Evolutionary conservation across 2,113 vertebrate genomes (phyloP).

Genomic region (Aegithalos caudatus): DNA sequence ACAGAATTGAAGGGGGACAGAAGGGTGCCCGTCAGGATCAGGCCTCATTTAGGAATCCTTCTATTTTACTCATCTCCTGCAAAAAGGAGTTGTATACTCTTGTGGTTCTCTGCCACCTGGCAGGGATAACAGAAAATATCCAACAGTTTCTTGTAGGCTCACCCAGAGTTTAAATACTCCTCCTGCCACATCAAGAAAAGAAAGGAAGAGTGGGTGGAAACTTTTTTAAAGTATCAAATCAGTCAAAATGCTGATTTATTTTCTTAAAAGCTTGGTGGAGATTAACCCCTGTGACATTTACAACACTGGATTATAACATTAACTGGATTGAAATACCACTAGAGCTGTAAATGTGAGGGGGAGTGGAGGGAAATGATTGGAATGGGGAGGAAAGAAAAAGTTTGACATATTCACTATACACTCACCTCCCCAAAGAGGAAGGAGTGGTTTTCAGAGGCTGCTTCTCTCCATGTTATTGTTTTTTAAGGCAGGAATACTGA

Average conservation of each 20-base stretch:
- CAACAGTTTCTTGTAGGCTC: conserved; percentile 30
- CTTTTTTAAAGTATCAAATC: conserved; percentile 59
- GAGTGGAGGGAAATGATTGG: conserved; percentile 42
- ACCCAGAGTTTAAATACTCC: conserved; percentile 40
- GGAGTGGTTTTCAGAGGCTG: conserved; percentile 5
- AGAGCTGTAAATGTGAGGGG: conserved; percentile 45
- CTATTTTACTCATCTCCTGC: conserved; percentile 27
- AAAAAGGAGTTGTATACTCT: not conserved
- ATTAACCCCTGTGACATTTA: conserved; percentile 67
- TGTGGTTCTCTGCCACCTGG: conserved; percentile 43
- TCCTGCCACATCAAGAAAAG: conserved; percentile 45
- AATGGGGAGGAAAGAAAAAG: conserved; percentile 10
- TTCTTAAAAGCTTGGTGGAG: conserved; percentile 63
- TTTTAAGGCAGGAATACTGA: not conserved
- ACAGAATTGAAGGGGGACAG: not conserved
- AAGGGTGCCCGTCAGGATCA: not conserved
- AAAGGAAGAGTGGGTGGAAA: conserved; percentile 64
- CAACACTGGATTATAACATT: conserved; percentile 49
- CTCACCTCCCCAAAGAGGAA: not conserved
- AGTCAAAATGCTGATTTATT: conserved; percentile 64
- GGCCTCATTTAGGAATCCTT: conserved; percentile 23
- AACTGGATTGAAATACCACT: conserved; percentile 54
- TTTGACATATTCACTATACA: not conserved
- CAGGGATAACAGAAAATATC: conserved; percentile 52
- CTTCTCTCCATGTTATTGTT: not conserved